A percentile compares a stretch with the other conserved stretches of the same genome.
Conservation (phyloP, 2,888 invertebrate species). For the Laothoe populi region DNA sequence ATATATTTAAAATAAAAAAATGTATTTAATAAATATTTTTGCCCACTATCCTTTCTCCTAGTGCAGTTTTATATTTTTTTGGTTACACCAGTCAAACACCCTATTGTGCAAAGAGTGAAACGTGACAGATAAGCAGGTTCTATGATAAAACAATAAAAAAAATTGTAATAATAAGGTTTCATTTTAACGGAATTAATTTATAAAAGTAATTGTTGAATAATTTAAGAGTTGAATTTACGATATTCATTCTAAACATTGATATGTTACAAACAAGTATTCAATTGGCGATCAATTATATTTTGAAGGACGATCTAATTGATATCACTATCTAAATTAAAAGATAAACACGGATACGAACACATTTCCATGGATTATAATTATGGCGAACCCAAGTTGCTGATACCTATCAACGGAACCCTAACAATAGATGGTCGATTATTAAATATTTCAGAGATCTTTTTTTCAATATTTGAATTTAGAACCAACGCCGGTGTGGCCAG, state of each 20-base stretch:
- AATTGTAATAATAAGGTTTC: not conserved
- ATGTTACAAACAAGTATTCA: not conserved
- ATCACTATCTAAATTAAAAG: slow-evolving; percentile 28
- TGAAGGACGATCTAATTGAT: slow-evolving; percentile 1
- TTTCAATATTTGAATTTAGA: slow-evolving; percentile 69
- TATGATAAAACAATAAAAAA: too few species aligned
- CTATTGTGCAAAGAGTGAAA: slow-evolving; percentile 16
- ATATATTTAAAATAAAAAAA: too few species aligned
- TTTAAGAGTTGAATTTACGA: too few species aligned
- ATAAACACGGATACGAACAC: slow-evolving; percentile 2
- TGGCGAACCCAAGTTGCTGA: not conserved
- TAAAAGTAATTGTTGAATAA: not conserved
- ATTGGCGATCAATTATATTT: not conserved
- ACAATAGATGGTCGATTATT: slow-evolving; percentile 46
- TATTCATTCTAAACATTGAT: not conserved
- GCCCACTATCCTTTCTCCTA: too few species aligned
- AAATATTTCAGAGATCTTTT: slow-evolving; percentile 56
- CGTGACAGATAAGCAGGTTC: not conserved
- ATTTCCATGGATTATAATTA: slow-evolving; percentile 34
- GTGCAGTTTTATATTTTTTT: too few species aligned
- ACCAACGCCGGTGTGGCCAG: slow-evolving; percentile 77
- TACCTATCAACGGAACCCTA: slow-evolving; percentile 36
- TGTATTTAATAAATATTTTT: too few species aligned
- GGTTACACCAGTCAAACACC: too few species aligned
- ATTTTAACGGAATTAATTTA: not conserved